Conservation (phyloP, 2,888 invertebrate species). For the Lepidonotus clava region DNA sequence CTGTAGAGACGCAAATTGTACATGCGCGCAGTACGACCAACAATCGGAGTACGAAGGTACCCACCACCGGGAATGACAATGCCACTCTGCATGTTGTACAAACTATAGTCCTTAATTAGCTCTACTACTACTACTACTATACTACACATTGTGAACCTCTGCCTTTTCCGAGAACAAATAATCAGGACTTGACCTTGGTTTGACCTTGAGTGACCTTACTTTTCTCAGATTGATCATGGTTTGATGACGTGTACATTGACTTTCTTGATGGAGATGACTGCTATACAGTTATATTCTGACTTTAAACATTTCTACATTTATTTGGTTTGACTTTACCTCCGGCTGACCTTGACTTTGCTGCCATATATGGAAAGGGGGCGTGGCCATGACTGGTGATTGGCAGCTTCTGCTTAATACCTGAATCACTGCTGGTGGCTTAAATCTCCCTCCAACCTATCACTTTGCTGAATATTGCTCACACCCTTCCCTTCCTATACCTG, state of each 20-base stretch:
- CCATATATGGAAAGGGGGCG: neutral
- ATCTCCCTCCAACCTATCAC: neutral
- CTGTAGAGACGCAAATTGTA: conserved; percentile 16
- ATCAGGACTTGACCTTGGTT: conserved; percentile 15
- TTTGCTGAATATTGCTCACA: too few species aligned
- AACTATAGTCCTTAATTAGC: neutral
- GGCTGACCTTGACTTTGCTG: conserved; percentile 24
- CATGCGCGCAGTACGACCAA: conserved; percentile 18
- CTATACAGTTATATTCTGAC: too few species aligned
- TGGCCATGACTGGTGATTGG: conserved; percentile 5
- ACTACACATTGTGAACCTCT: conserved; percentile 3
- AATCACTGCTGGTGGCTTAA: neutral
- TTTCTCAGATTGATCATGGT: neutral
- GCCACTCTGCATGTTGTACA: conserved; percentile 6
- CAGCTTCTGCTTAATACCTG: neutral
- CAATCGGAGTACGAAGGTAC: conserved; percentile 10
- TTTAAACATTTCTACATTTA: too few species aligned
- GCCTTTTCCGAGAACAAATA: neutral
- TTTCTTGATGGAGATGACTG: too few species aligned
- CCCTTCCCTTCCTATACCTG: too few species aligned
- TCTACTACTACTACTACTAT: too few species aligned
- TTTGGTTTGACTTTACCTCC: neutral
- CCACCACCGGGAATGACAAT: neutral
- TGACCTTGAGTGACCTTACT: neutral
- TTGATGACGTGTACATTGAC: neutral